A percentile compares a stretch with the other conserved stretches of the same genome.
phyloP scores from a whole-genome alignment of 2,888 invertebrate species.

The Athripsodes cinereus region DNA sequence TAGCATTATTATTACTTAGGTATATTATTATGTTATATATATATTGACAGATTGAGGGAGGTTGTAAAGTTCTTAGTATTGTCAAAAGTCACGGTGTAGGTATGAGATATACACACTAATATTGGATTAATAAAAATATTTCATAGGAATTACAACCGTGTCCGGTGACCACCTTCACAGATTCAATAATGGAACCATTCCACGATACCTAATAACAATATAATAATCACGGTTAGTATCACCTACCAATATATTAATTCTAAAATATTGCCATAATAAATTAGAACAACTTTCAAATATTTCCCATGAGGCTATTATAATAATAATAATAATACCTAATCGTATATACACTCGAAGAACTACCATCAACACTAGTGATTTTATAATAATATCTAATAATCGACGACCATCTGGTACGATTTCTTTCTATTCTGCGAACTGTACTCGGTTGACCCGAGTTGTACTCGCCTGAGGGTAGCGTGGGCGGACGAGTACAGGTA shows the following conservation, averaged over 20 bases:
- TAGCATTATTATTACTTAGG: too few species aligned
- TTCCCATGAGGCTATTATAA: neutral
- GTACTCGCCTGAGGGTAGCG: slow-evolving; percentile 8
- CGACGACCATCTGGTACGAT: slow-evolving; percentile 3
- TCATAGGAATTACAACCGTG: too few species aligned
- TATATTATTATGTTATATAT: too few species aligned
- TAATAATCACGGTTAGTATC: neutral
- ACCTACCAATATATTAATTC: slow-evolving; percentile 1
- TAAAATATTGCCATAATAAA: neutral
- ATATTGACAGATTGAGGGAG: too few species aligned
- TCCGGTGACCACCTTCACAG: too few species aligned
- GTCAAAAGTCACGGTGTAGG: too few species aligned
- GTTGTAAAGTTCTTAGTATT: too few species aligned
- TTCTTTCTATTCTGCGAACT: slow-evolving; percentile 6
- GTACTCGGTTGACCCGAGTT: slow-evolving; percentile 14
- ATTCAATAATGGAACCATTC: too few species aligned
- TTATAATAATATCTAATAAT: neutral
- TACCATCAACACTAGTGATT: too few species aligned
- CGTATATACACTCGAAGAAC: neutral
- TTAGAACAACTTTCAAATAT: neutral
- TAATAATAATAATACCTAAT: neutral
- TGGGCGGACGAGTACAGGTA: slow-evolving; percentile 20
- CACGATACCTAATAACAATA: too few species aligned
- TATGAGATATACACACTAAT: too few species aligned
- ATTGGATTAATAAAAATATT: too few species aligned